Evolutionary conservation across 2,113 vertebrate genomes (phyloP), one percentile per base, ranked within the genome.

Genomic region (Pituophis catenifer): DNA sequence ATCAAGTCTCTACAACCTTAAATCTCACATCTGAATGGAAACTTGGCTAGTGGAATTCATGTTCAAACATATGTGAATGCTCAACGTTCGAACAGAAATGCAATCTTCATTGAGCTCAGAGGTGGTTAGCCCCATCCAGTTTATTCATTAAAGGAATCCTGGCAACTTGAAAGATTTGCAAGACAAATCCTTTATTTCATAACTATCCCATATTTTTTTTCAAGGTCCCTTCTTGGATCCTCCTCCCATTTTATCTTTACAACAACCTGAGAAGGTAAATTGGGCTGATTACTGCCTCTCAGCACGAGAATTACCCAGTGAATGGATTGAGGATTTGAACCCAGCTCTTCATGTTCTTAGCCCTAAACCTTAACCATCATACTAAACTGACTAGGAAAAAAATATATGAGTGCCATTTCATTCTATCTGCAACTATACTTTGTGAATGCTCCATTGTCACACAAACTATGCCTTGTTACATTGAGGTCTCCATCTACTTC

Each of bases 401-500:
- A 85, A 11, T 24, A n/a, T 8, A 11, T 23, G 23, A 17, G 44
- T 13, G 29, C 57, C 24, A 52, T 88, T 53, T 88, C 24, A 38
- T 26, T 92, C 52, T 86, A 48, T 15, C 13, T 53, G 54, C 50
- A 70, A 89, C 89, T 94, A 90, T 62, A n/a, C 3, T 38, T 12
- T 33, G n/a, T 81, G 48, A 92, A 8, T 65, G 58, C 59, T 24
- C 29, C 48, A 62, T 21, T n/a, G 57, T 48, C 24, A 17, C 44
- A 44, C 87, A 44, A 88, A 86, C 92, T 87, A 90, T 94, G 94
- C 88, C 95, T 95, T 90, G 33, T 44, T 75, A 13, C 23, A 48
- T 3, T 26, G 19, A 94, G 89, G 88, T 93, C 54, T 94, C 92
- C 89, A 91, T 95, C 89, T 94, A 59, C 70, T 33, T 92, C 65